Evolutionary conservation across 2,888 invertebrate genomes (phyloP).

Genomic region (Latheticus oryzae): DNA sequence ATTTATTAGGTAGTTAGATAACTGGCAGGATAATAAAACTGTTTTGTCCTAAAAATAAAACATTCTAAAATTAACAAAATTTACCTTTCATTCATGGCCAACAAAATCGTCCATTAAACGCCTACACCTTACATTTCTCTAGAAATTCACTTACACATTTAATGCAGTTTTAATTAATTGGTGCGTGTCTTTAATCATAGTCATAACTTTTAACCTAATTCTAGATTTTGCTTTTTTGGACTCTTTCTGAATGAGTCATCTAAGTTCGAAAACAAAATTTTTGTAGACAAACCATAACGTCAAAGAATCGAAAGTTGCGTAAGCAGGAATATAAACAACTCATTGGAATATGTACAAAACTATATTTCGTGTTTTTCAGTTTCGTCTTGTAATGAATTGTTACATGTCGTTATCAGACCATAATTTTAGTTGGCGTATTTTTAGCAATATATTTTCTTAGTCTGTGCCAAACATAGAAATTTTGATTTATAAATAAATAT

Average conservation of each 20-base stretch:
- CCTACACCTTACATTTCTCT: conserved; percentile 40
- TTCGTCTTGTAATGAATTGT: background rate
- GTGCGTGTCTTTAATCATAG: too few species aligned
- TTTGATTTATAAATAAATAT: conserved; percentile 38
- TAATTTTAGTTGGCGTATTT: conserved; percentile 34
- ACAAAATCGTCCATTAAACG: conserved; percentile 46
- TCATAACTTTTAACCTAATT: too few species aligned
- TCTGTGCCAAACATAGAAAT: conserved; percentile 40
- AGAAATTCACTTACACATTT: conserved; percentile 28
- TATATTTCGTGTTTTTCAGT: too few species aligned
- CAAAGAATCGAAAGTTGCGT: conserved; percentile 11
- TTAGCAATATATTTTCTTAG: conserved; percentile 36
- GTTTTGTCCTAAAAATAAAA: conserved; percentile 45
- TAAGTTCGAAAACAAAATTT: conserved; percentile 31
- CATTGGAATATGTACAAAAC: too few species aligned
- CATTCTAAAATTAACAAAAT: conserved; percentile 45
- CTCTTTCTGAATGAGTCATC: conserved; percentile 26
- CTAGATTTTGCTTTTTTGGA: too few species aligned
- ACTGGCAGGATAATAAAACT: conserved; percentile 45
- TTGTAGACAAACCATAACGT: conserved; percentile 9
- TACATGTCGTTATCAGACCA: conserved; percentile 26
- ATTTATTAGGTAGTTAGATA: conserved; percentile 46
- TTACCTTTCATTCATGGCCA: conserved; percentile 47
- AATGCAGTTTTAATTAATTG: conserved; percentile 18
- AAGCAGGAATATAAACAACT: background rate